Base-by-base conservation (phyloP, 1,140 invertebrate species). In the Conus betulinus region DNA sequence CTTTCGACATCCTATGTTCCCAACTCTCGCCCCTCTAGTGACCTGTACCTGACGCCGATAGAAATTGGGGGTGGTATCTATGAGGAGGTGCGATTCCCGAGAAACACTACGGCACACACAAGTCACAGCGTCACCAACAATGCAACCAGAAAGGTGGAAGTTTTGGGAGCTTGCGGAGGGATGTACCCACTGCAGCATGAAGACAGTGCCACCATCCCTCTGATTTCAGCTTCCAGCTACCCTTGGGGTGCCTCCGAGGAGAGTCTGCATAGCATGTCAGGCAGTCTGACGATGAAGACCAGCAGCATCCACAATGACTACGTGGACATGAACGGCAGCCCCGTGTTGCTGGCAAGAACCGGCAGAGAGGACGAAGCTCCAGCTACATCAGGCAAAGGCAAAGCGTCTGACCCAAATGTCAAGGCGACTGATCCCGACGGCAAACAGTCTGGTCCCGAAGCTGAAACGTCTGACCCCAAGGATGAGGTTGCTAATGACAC, bases 41-140 rank as follows among this genome's bases (percentile, higher is more conserved):
- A 89, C 60, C 81, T 91, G 27, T 91, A 91, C 76, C 87, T 91
- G 10, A 89, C 90, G 7, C 91, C 91, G 13, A 27, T 83, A 27
- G 89, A 90, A 53, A 67, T 89, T n/a, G 88, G 74, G 25, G n/a
- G 15, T 74, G n/a, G 55, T 10, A 7, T 63, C n/a, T 90, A 90
- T 84, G 88, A 87, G 51, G 90, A 89, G 60, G 85, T 88, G 13
- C 6, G 20, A 20, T 6, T 71, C 13, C 67, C 55, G 87, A 88
- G 51, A 88, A 88, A 82, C 79, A 57, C 60, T 78, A 63, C 27
- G 76, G 63, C 60, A 23, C 67, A 71, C 17, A n/a, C 7, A 20
- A 20, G 20, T 20, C 67, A 71, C 67, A 23, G 23, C 23, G 0
- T 71, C 20, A 20, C 11, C 15, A 4, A 13, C 6, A 23, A 13